Evolutionary conservation across 2,797 vertebrate genomes (phyloP).

Genomic region (Cichlasoma orientale): DNA sequence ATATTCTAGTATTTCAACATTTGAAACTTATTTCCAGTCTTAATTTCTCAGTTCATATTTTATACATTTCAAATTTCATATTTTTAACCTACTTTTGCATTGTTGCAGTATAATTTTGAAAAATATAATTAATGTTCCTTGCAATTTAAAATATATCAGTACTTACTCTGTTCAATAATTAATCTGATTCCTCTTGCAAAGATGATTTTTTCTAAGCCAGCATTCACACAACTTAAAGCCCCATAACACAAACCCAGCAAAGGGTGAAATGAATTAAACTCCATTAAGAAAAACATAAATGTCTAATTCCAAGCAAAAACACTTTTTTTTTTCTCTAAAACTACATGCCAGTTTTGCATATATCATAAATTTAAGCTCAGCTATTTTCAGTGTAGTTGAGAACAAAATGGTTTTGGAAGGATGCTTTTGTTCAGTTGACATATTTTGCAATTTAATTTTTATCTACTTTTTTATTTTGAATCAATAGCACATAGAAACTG

Average conservation of each 20-base stretch:
- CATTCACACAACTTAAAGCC: background rate
- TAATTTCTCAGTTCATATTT: accelerated
- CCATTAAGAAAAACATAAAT: no score
- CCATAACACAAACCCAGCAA: background rate
- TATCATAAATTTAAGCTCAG: accelerated
- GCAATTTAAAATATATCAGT: accelerated
- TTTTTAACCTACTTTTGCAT: no score
- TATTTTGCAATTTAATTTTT: background rate
- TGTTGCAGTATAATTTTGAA: background rate
- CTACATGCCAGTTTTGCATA: background rate
- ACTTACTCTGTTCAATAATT: background rate
- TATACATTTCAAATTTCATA: accelerated
- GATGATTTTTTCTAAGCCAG: accelerated
- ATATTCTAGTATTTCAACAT: accelerated
- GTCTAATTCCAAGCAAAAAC: no score
- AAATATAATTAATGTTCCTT: background rate
- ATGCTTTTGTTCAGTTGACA: background rate
- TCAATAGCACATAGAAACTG: accelerated
- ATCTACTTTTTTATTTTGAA: accelerated
- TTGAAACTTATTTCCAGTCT: background rate
- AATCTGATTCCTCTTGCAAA: constrained; percentile 9
- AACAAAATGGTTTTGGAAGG: background rate
- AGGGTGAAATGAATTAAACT: background rate
- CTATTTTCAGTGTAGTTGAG: background rate
- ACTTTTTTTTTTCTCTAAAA: no score